Evolutionary conservation across 2,888 invertebrate genomes (phyloP), one percentile per base, ranked within the genome.

Genomic region (Pardosa pseudoannulata): DNA sequence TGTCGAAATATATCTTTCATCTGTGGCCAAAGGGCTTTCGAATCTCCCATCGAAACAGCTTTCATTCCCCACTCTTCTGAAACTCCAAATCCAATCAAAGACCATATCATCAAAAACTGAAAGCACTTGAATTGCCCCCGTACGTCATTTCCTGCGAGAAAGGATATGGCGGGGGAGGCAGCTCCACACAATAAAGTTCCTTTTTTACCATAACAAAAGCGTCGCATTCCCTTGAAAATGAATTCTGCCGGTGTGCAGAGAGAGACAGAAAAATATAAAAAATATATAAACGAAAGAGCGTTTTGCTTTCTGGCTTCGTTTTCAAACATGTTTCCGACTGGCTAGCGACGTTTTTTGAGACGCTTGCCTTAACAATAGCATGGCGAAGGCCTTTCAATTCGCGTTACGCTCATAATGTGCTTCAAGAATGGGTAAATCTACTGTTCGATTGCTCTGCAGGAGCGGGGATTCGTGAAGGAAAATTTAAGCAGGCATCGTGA

Each of bases 151-250:
- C 82, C 82, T 76, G 29, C 71, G 31, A 19, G 76, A 46, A 82
- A 82, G 82, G 82, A 82, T 76, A 71, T 65, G 46, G 76, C 16
- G 7, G 56, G 23, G 56, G 56, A 5, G 16, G 19, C 23, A 2
- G 65, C 28, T 46, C 46, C 41, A 31, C 65, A 76, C 82, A 75
- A 71, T 82, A 36, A 46, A 72, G 72, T 76, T 82, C 76, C 82
- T 82, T 76, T 82, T 82, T 82, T 64, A 71, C 36, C 70, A 82
- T 71, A 32, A 82, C 75, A 82, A 82, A 71, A 76, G 82, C 46
- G 11, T 32, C 64, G 41, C 71, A 82, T 82, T 82, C 76, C 76
- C 71, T 82, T 82, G 70, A 81, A 81, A 81, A 81, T 70, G 62
- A 81, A 81, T 81, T 81, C 75, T 68, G 23, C 39, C 74, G 39